Evolutionary conservation across 2,113 vertebrate genomes (phyloP).

Genomic region (Plotosus lineatus): DNA sequence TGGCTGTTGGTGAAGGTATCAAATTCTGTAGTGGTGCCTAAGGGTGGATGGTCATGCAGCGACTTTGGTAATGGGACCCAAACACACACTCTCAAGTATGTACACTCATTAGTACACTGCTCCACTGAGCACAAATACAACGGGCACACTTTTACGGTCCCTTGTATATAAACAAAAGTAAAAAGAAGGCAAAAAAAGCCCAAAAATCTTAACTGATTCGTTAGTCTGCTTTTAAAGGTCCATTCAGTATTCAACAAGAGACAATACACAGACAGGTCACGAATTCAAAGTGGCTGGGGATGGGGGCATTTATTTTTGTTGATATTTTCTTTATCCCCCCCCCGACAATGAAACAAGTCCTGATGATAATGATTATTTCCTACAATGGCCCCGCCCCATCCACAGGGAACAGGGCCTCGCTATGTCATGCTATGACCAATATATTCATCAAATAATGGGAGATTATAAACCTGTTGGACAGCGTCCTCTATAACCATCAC

Average conservation of each 20-base stretch:
- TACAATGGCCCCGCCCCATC: not conserved
- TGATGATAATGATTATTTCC: not conserved
- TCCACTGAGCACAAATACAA: not conserved
- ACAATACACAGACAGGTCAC: not conserved
- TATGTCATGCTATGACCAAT: not conserved
- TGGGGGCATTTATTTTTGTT: not conserved
- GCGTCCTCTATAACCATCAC: not conserved
- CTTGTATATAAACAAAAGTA: slow-evolving; percentile 12
- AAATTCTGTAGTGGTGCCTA: slow-evolving; percentile 36
- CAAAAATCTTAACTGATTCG: slow-evolving; percentile 3
- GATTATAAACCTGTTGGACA: not conserved
- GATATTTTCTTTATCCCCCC: not conserved
- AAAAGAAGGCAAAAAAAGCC: slow-evolving; percentile 30
- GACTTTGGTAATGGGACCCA: slow-evolving; percentile 40
- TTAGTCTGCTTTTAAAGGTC: slow-evolving; percentile 26
- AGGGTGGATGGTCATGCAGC: slow-evolving; percentile 19
- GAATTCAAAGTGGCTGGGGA: not conserved
- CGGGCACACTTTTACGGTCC: not conserved
- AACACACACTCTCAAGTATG: slow-evolving; percentile 15
- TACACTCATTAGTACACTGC: slow-evolving; percentile 18
- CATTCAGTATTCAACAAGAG: slow-evolving; percentile 5
- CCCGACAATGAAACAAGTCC: not conserved
- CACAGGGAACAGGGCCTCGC: not conserved
- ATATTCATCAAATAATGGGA: not conserved
- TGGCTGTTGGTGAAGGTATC: slow-evolving; percentile 19